phyloP scores from a whole-genome alignment of 2,888 invertebrate genomes.

The Hydriomena furcata region DNA sequence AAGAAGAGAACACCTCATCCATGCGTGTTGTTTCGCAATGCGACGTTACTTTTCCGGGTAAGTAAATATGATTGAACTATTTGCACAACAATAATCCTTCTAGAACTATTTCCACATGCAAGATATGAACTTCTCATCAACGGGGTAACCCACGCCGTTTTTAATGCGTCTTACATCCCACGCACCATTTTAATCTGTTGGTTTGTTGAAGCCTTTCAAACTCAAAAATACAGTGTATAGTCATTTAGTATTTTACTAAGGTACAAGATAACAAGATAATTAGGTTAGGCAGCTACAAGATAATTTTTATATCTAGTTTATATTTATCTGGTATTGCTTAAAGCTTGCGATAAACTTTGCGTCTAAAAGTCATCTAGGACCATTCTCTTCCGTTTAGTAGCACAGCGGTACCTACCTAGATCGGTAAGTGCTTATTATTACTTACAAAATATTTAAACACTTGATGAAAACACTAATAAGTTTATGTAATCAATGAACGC shows the following conservation, averaged over 20 bases:
- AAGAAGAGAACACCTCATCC: conserved; percentile 47
- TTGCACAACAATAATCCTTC: conserved; percentile 3
- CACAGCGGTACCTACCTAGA: conserved; percentile 19
- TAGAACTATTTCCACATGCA: not conserved
- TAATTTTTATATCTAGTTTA: too few relatives aligned
- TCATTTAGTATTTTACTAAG: too few relatives aligned
- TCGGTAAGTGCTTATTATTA: conserved; percentile 26
- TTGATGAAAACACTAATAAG: conserved; percentile 51
- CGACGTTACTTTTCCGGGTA: conserved; percentile 20
- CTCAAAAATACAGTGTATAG: too few relatives aligned
- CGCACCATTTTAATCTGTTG: not conserved
- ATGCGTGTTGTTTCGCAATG: conserved; percentile 46
- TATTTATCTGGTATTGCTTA: too few relatives aligned
- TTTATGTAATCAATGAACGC: conserved; percentile 46
- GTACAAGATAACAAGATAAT: too few relatives aligned
- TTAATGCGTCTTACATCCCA: not conserved
- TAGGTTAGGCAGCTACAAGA: too few relatives aligned
- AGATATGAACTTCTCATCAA: not conserved
- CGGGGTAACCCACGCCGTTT: not conserved
- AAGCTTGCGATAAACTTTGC: not conserved
- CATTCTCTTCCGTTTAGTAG: not conserved
- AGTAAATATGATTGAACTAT: conserved; percentile 14
- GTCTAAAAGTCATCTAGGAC: too few relatives aligned
- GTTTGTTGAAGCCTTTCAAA: too few relatives aligned
- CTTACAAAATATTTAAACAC: conserved; percentile 43